Evolutionary conservation across 2,888 invertebrate genomes (phyloP), one percentile per base, ranked within the genome.

Genomic region (Cyclophora punctaria): DNA sequence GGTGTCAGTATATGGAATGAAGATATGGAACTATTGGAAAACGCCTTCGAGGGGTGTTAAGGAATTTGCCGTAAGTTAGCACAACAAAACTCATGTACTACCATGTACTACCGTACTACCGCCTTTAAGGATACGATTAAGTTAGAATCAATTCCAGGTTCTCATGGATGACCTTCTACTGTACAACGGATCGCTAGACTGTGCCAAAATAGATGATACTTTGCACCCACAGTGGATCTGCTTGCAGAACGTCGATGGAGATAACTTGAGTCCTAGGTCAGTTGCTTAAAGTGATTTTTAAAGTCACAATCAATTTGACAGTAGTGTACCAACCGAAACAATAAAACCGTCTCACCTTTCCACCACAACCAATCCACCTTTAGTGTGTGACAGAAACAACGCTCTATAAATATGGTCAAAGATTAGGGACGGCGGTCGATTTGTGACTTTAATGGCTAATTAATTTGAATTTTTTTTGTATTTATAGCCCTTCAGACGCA

Each of bases 21-120:
- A 93, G 71, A 81, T 96, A 58, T 96, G 95, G 95, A 96, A 96
- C 81, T 96, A 96, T 72, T 92, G 92, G 37, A 96, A 96, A 81
- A 94, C 94, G 0, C 91, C 93, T 0, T 84, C 81, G 3, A 88
- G 96, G 67, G 95, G 95, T 5, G 94, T 95, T 34, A 94, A 94
- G 73, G 95, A 96, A 80, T 94, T 95, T 78, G 94, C 92, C 57
- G 95, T 95, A 80, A 90, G 37, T 37, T 20, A 37, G 37, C 37
- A 37, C 5, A 37, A 20, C 20, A 20, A 20, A 20, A 20, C 20
- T 20, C 20, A 20, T 20, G 1, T 20, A 20, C 20, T 20, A 20
- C 1, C 20, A 20, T n/a, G n/a, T n/a, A n/a, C n/a, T n/a, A n/a
- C n/a, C n/a, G 1, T 20, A 20, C 20, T 20, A 20, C 1, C 20